Evolutionary conservation across 2,888 invertebrate genomes (phyloP).

Genomic region (Pachydiplax longipennis): DNA sequence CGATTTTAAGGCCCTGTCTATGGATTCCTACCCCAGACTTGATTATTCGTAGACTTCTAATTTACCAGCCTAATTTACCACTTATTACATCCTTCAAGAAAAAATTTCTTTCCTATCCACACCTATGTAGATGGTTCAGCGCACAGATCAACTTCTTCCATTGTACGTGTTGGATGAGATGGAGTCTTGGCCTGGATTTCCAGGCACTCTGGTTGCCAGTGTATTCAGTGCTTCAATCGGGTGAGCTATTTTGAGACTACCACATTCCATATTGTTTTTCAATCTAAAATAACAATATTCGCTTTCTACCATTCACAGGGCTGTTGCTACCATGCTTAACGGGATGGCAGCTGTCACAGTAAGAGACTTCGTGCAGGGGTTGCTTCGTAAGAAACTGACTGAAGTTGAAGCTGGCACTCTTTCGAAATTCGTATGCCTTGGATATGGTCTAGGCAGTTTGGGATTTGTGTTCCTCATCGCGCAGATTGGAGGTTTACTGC

Average conservation of each 20-base stretch:
- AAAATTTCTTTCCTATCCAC: too few relatives aligned
- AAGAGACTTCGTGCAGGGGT: conserved; percentile 82
- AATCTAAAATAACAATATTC: background rate
- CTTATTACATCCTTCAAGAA: too few relatives aligned
- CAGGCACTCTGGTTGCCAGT: conserved; percentile 94
- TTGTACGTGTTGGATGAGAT: conserved; percentile 87
- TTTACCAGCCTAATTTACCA: too few relatives aligned
- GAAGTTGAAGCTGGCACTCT: conserved; percentile 78
- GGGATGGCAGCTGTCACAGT: conserved; percentile 90
- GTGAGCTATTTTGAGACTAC: conserved; percentile 62
- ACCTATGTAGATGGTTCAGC: conserved; percentile 62
- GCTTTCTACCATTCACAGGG: conserved; percentile 67
- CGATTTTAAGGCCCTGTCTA: too few relatives aligned
- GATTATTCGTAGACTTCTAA: too few relatives aligned
- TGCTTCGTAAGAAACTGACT: conserved; percentile 74
- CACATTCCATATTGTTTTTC: background rate
- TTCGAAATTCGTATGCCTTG: conserved; percentile 72
- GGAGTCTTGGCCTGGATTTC: conserved; percentile 77
- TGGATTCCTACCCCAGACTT: too few relatives aligned
- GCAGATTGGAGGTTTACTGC: conserved; percentile 84
- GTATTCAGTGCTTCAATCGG: conserved; percentile 95
- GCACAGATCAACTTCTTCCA: conserved; percentile 84
- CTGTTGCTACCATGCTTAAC: conserved; percentile 94
- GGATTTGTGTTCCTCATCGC: conserved; percentile 86
- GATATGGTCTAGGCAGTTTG: conserved; percentile 79